Conservation (phyloP, 2,797 vertebrate species). For the Cirrhinus molitorella region DNA sequence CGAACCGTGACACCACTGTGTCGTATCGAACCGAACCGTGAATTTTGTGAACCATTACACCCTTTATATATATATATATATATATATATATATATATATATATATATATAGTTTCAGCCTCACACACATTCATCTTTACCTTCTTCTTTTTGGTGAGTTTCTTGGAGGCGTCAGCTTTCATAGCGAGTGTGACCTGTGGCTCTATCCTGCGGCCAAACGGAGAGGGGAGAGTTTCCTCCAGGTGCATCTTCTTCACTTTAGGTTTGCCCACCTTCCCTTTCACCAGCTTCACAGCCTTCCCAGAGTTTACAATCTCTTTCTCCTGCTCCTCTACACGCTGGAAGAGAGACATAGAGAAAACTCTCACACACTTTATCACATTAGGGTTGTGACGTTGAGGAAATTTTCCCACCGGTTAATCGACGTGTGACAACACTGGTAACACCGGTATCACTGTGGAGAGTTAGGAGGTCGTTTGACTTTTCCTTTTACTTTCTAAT, state of each 20-base stretch:
- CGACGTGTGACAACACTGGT: too few relatives aligned
- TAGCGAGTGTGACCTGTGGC: conserved; percentile 87
- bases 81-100: too few relatives aligned
- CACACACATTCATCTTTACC: conserved; percentile 71
- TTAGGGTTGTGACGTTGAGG: too few relatives aligned
- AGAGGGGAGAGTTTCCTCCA: conserved; percentile 95
- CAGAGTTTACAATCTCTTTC: conserved; percentile 79
- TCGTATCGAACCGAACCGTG: too few relatives aligned
- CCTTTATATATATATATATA: too few relatives aligned
- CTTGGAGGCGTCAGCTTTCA: conserved; percentile 92
- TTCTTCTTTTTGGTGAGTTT: conserved; percentile 95
- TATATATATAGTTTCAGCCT: not conserved
- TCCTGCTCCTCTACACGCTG: conserved; percentile 93
- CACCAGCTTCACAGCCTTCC: conserved; percentile 87
- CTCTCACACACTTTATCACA: not conserved
- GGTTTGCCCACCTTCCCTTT: conserved; percentile 98
- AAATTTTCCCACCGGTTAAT: too few relatives aligned
- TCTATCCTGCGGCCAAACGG: conserved; percentile 91
- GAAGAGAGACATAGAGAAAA: conserved; percentile 4
- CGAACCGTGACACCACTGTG: too few relatives aligned
- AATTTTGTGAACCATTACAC: too few relatives aligned
- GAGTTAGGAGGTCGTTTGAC: too few relatives aligned
- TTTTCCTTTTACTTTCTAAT: too few relatives aligned
- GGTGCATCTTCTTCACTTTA: conserved; percentile 92
- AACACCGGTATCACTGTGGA: too few relatives aligned